phyloP scores from a whole-genome alignment of 2,113 vertebrate genomes.

The Sander lucioperca region DNA sequence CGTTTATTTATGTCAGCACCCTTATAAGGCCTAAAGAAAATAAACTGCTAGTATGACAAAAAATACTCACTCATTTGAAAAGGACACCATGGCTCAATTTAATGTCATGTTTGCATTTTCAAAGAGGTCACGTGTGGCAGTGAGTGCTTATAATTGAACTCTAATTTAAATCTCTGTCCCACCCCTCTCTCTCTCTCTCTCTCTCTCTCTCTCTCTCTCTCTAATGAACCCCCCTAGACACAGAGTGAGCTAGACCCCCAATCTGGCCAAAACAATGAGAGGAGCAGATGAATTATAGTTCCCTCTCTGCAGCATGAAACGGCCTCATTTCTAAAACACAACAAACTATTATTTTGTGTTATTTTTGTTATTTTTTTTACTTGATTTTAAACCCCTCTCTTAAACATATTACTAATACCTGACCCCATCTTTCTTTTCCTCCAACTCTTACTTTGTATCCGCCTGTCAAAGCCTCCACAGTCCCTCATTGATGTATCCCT shows the following conservation, averaged over 20 bases:
- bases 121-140: slow-evolving; percentile 2
- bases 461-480: neutral
- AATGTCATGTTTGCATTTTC: slow-evolving; percentile 13
- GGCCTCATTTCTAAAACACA: neutral
- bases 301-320: slow-evolving; percentile 3
- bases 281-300: slow-evolving; percentile 20
- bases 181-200: neutral
- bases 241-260: neutral
- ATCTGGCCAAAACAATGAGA: slow-evolving; percentile 26
- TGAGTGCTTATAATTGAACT: slow-evolving; percentile 42
- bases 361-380: neutral
- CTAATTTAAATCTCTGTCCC: slow-evolving; percentile 41
- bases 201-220: neutral
- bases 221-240: slow-evolving; percentile 1
- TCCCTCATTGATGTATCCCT: slow-evolving; percentile 10
- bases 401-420: too few relatives aligned
- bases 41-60: neutral
- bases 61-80: neutral
- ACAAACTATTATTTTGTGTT: neutral
- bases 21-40: neutral
- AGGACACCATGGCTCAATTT: slow-evolving; percentile 1
- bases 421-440: neutral
- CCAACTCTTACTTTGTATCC: neutral
- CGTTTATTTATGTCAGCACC: neutral
- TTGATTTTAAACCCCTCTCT: neutral